Conservation (phyloP, 2,797 vertebrate genomes). For the Molossus molossus region DNA sequence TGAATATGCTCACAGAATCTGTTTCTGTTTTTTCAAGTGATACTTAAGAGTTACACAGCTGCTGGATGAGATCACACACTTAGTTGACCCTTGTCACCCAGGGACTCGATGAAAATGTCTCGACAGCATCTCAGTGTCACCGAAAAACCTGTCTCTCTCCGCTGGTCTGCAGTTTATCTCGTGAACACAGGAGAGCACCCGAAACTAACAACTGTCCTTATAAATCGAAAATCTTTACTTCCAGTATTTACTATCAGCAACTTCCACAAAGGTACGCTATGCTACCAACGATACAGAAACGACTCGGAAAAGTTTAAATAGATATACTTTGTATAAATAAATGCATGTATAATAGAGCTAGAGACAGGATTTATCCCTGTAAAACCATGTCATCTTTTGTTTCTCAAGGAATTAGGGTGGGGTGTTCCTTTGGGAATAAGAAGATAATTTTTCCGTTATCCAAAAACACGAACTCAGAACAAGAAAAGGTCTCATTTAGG, state of each 20-base stretch:
- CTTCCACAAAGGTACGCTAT: neutral
- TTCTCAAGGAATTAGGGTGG: neutral
- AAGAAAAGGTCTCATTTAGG: conserved; percentile 24
- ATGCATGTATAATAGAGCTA: neutral
- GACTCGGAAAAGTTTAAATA: neutral
- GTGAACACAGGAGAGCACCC: conserved; percentile 86
- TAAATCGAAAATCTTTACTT: neutral
- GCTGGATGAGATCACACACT: neutral
- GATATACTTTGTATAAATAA: too few species aligned
- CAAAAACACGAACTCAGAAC: conserved; percentile 24
- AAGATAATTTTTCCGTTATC: neutral
- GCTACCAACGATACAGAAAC: neutral
- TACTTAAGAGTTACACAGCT: neutral
- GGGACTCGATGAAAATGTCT: neutral
- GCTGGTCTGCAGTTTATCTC: conserved; percentile 64
- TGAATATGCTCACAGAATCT: neutral
- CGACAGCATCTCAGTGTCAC: neutral
- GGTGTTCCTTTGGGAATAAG: neutral
- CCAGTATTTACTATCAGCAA: neutral
- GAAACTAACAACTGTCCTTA: conserved; percentile 13
- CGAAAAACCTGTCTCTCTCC: neutral
- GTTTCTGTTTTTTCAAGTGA: neutral
- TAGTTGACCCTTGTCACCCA: neutral
- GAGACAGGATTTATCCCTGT: neutral
- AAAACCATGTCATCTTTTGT: conserved; percentile 33